phyloP scores from a whole-genome alignment of 2,888 invertebrate genomes.

The Branchellion lobata region DNA sequence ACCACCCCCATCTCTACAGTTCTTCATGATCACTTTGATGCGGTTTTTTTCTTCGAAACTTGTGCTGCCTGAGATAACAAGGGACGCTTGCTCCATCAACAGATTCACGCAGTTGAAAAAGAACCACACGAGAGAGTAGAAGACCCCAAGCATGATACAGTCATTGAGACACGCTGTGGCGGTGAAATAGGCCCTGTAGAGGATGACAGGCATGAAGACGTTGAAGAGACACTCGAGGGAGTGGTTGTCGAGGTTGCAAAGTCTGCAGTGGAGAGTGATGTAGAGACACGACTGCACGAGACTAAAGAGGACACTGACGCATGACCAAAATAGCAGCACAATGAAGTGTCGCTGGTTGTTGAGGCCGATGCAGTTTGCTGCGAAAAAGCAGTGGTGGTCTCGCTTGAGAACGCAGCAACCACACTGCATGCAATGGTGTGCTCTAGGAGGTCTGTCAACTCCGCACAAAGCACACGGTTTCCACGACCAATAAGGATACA shows the following conservation, averaged over 20 bases:
- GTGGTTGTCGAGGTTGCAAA: background rate
- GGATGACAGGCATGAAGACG: constrained; percentile 54
- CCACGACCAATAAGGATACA: constrained; percentile 60
- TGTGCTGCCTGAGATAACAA: constrained; percentile 54
- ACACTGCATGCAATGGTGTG: constrained; percentile 59
- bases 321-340: constrained; percentile 56
- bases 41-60: constrained; percentile 56
- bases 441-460: constrained; percentile 56
- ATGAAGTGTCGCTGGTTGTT: constrained; percentile 58
- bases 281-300: constrained; percentile 49
- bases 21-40: constrained; percentile 52
- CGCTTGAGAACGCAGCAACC: constrained; percentile 58
- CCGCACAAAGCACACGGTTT: constrained; percentile 57
- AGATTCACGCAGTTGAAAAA: constrained; percentile 53
- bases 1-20: too few species aligned
- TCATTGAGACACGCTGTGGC: constrained; percentile 51
- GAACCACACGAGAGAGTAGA: constrained; percentile 55
- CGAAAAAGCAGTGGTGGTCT: constrained; percentile 60
- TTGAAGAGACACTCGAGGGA: constrained; percentile 52
- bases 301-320: constrained; percentile 53
- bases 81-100: constrained; percentile 51
- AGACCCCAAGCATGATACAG: constrained; percentile 52
- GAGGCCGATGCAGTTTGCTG: constrained; percentile 58
- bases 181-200: constrained; percentile 52
- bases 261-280: constrained; percentile 36